Evolutionary conservation across 2,888 invertebrate genomes (phyloP).

Genomic region (Ceratothoa steindachneri): DNA sequence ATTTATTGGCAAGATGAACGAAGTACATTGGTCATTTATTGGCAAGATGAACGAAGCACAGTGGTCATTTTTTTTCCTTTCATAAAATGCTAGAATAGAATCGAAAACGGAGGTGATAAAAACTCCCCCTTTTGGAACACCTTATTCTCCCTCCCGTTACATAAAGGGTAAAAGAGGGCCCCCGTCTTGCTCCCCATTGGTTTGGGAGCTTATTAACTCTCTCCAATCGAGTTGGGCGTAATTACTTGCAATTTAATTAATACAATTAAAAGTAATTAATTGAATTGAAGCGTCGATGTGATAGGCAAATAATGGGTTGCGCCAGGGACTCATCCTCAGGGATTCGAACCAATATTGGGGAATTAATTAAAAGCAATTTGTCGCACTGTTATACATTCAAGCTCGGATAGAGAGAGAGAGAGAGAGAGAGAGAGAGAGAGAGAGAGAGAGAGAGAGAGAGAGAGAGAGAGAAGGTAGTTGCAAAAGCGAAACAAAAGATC

Average conservation of each 20-base stretch:
- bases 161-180: background rate
- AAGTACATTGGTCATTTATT: too few species aligned
- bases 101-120: too few species aligned
- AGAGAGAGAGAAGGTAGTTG: background rate
- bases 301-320: slow-evolving; percentile 47
- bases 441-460: background rate
- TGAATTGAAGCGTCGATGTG: slow-evolving; percentile 46
- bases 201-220: slow-evolving; percentile 42
- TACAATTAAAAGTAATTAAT: slow-evolving; percentile 48
- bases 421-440: too few species aligned
- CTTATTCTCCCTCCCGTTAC: background rate
- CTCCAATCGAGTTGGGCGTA: slow-evolving; percentile 44
- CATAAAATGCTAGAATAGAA: too few species aligned
- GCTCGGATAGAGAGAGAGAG: background rate
- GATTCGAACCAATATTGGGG: slow-evolving; percentile 39
- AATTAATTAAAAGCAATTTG: slow-evolving; percentile 47
- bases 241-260: slow-evolving; percentile 48
- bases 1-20: too few species aligned
- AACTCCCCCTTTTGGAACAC: background rate
- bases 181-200: background rate
- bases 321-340: slow-evolving; percentile 32
- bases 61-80: too few species aligned
- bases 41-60: too few species aligned
- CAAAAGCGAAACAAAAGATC: background rate
- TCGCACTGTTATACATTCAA: slow-evolving; percentile 18